Base-by-base conservation (phyloP, 2,113 vertebrate genomes). In the Aegypius monachus region DNA sequence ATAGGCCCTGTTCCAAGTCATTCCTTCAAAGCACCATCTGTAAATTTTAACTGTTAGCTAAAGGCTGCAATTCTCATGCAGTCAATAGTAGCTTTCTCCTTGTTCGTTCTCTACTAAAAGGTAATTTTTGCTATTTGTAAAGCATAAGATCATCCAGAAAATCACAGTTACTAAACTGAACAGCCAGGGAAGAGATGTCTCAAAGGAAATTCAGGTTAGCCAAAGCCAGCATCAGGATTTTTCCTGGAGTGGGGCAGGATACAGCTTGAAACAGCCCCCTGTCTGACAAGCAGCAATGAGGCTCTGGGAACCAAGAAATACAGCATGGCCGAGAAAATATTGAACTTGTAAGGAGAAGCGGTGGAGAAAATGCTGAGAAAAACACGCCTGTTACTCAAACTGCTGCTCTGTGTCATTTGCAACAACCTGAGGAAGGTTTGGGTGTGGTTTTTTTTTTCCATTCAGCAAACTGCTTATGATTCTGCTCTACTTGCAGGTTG, bases 1-100 rank as follows among this genome's bases (percentile, higher is more conserved):
- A 94, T 75, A 96, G 81, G 95, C 93, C 32, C 66, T 25, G 50
- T 82, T 94, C 93, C 91, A 93, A 94, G 84, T 56, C 19, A 15
- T 73, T 79, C 42, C 70, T 82, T 91, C 73, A 91, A 77, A 95
- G 56, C 34, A 79, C 42, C 80, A 70, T 84, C 74, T 85, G 48
- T 85, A 91, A 79, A 85, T 95, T 94, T 80, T 79, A 65, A 79
- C 70, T 53, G 40, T 42, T 81, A 77, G 48, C 36, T 91, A 75
- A 85, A 75, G 78, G 70, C 66, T 91, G 78, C 40, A 82, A 32
- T 84, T 94, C 68, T 91, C 36, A 34, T 34, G 27, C 53, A 80
- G 29, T 62, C 43, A 80, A n/a, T 10, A 62, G 45, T 2, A 65
- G 38, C 8, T 66, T 94, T 91, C 40, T 85, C 32, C 58, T 77